Conservation (phyloP, 2,113 vertebrate genomes). For the Fulica atra region DNA sequence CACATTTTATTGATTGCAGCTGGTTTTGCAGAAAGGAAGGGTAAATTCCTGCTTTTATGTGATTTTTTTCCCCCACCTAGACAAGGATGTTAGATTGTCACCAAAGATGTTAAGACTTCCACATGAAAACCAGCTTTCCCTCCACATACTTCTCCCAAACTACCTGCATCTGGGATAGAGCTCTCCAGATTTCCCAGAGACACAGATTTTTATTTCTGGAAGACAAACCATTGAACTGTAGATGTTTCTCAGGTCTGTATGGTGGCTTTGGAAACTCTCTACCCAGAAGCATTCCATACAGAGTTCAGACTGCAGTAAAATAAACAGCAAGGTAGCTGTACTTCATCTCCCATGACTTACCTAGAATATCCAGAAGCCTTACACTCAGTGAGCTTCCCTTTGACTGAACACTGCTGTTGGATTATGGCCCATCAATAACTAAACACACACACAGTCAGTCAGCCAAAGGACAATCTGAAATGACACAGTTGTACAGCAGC, state of each 20-base stretch:
- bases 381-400: neutral
- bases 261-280: neutral
- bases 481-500: neutral
- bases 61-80: neutral
- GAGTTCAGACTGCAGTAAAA: neutral
- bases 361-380: neutral
- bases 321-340: neutral
- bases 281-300: neutral
- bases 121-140: neutral
- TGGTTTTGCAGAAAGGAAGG: neutral
- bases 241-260: neutral
- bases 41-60: neutral
- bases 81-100: neutral
- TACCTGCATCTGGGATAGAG: neutral
- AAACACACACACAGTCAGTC: neutral
- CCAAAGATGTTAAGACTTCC: neutral
- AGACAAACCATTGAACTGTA: neutral
- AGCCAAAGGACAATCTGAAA: neutral
- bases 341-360: neutral
- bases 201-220: neutral
- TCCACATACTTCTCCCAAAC: neutral
- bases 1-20: neutral
- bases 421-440: neutral
- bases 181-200: neutral
- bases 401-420: neutral